Percentiles rank a stretch among this genome's conserved stretches.
phyloP scores from a whole-genome alignment of 2,888 invertebrate genomes.

The Parnassius mnemosyne region DNA sequence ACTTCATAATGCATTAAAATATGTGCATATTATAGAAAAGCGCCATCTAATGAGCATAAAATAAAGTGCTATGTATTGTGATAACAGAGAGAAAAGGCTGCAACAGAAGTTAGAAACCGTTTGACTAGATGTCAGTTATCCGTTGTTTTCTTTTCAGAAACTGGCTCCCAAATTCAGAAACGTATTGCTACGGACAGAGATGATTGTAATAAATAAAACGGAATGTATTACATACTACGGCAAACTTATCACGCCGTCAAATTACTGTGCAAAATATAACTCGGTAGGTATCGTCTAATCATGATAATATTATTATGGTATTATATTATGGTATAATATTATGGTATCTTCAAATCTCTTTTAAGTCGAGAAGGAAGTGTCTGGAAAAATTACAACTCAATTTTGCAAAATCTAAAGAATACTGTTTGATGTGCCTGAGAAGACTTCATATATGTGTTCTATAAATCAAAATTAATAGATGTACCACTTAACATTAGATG shows the following conservation, averaged over 20 bases:
- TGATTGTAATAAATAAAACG: slow-evolving; percentile 42
- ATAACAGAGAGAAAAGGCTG: background rate
- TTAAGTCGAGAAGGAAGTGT: no score
- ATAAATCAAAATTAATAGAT: no score
- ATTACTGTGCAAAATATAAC: slow-evolving; percentile 54
- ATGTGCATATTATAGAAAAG: slow-evolving; percentile 7
- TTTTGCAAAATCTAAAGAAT: no score
- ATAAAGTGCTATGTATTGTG: background rate
- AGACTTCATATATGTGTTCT: no score
- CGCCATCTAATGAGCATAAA: slow-evolving; percentile 30
- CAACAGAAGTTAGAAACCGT: slow-evolving; percentile 1
- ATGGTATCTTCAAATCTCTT: no score
- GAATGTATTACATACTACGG: slow-evolving; percentile 43
- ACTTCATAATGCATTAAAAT: no score
- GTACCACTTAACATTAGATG: no score
- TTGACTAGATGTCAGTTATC: slow-evolving; percentile 30
- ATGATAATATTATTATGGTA: no score
- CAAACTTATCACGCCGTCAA: slow-evolving; percentile 46
- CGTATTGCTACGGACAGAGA: slow-evolving; percentile 46
- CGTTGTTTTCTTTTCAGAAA: slow-evolving; percentile 39
- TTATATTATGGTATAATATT: no score
- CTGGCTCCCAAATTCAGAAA: slow-evolving; percentile 38
- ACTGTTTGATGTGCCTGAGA: no score
- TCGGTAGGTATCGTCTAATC: slow-evolving; percentile 40
- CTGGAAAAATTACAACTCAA: no score